Evolutionary conservation across 2,797 vertebrate genomes (phyloP).

Genomic region (Acrocephalus scirpaceus): DNA sequence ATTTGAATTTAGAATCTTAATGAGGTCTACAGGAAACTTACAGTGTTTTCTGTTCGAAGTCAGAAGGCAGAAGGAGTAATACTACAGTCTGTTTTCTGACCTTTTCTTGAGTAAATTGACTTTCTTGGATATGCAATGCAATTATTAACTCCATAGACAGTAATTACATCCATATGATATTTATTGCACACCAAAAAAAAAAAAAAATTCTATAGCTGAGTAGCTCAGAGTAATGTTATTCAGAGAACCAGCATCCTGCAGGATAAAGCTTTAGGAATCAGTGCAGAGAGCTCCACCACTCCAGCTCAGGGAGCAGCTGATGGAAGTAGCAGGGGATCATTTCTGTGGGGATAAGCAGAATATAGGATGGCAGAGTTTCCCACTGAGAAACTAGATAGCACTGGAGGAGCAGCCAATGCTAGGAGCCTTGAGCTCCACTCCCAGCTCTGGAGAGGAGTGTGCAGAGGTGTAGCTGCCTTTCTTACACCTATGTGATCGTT

Average conservation of each 20-base stretch:
- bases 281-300: not conserved
- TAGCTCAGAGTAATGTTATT: not conserved
- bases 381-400: not conserved
- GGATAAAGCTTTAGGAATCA: not conserved
- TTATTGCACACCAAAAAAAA: not conserved
- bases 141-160: constrained; percentile 30
- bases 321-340: not conserved
- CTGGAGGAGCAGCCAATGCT: not conserved
- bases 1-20: constrained; percentile 32
- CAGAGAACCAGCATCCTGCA: not conserved
- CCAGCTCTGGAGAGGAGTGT: not conserved
- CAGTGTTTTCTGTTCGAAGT: not conserved
- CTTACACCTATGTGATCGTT: not conserved
- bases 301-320: not conserved
- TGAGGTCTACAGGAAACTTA: constrained; percentile 7
- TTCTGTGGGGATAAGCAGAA: not conserved
- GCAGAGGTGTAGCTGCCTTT: not conserved
- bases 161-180: constrained; percentile 41
- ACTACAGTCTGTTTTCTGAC: constrained; percentile 15
- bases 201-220: not conserved
- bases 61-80: not conserved
- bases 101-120: constrained; percentile 36
- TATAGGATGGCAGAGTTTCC: not conserved
- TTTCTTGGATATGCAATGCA: constrained; percentile 19
- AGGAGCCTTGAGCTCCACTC: not conserved